These are phyloP conservation scores for Arrhopalites spinosus DNA, from an alignment of 2,888 invertebrate genomes.

Conservation along the genomic window DNA sequence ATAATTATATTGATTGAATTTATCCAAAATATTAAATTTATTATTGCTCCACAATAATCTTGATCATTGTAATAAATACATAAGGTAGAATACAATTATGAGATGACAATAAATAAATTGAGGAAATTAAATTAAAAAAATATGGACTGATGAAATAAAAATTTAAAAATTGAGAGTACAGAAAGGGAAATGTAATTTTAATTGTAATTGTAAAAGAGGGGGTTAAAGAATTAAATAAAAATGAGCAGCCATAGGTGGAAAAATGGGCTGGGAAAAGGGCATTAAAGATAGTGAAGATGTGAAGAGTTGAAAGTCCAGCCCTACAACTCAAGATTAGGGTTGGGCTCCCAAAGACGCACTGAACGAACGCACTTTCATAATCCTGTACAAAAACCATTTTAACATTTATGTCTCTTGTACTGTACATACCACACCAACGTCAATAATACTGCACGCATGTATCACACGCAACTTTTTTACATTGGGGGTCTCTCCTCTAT, in stretches of 20 bases:
- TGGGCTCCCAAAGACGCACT: conserved; percentile 41
- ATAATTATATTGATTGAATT: too few relatives aligned
- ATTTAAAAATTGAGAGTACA: neutral
- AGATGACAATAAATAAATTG: too few relatives aligned
- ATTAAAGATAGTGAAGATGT: conserved; percentile 25
- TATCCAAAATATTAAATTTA: too few relatives aligned
- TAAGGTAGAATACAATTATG: too few relatives aligned
- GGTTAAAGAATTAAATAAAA: neutral
- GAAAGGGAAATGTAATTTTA: too few relatives aligned
- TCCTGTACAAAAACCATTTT: conserved; percentile 24
- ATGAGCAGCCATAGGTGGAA: conserved; percentile 30
- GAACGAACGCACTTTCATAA: conserved; percentile 34
- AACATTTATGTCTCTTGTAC: neutral
- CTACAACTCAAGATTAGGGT: conserved; percentile 51
- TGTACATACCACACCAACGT: neutral
- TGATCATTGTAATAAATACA: too few relatives aligned
- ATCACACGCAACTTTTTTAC: neutral
- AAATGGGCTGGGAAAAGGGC: conserved; percentile 25
- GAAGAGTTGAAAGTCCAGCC: conserved; percentile 45
- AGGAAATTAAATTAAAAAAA: too few relatives aligned
- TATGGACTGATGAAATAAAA: too few relatives aligned
- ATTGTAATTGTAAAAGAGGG: too few relatives aligned
- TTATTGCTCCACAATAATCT: too few relatives aligned
- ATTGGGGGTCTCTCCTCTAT: neutral
- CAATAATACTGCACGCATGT: neutral